Percentiles rank a stretch among this genome's conserved stretches.
Conservation (phyloP, 2,797 vertebrate species). For the Odontamblyopus lacepedii region DNA sequence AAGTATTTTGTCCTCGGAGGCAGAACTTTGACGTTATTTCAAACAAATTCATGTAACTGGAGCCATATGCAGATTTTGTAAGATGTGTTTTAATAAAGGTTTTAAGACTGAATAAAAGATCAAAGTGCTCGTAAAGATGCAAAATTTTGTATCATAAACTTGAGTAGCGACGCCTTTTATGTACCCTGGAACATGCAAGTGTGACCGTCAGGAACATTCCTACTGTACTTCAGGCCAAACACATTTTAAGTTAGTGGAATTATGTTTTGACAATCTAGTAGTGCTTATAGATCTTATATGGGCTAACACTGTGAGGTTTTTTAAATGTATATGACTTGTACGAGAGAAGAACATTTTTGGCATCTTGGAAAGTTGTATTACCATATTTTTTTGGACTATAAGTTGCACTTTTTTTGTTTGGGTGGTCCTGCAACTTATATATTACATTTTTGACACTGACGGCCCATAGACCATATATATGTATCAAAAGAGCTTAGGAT, state of each 20-base stretch:
- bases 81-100: constrained; percentile 21
- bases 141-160: constrained; percentile 3
- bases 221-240: background rate
- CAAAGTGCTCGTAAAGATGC: constrained; percentile 39
- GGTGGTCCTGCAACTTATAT: too few species aligned
- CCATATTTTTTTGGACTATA: too few species aligned
- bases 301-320: background rate
- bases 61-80: constrained; percentile 18
- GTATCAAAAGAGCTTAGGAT: too few species aligned
- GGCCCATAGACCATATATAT: too few species aligned
- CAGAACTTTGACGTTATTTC: constrained; percentile 26
- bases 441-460: too few species aligned
- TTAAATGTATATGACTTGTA: too few species aligned
- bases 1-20: constrained; percentile 12
- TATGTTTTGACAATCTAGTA: background rate
- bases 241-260: background rate
- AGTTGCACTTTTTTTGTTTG: too few species aligned
- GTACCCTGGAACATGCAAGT: constrained; percentile 3
- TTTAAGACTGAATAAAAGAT: constrained; percentile 55
- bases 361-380: too few species aligned
- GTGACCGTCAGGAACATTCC: constrained; percentile 10
- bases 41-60: constrained; percentile 38
- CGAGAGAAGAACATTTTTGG: too few species aligned
- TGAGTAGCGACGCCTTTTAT: constrained; percentile 2
- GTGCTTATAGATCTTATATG: background rate